These are phyloP conservation scores for Drosophila pandora DNA, from an alignment of 1,140 invertebrate genomes.

Conservation along the genomic window DNA sequence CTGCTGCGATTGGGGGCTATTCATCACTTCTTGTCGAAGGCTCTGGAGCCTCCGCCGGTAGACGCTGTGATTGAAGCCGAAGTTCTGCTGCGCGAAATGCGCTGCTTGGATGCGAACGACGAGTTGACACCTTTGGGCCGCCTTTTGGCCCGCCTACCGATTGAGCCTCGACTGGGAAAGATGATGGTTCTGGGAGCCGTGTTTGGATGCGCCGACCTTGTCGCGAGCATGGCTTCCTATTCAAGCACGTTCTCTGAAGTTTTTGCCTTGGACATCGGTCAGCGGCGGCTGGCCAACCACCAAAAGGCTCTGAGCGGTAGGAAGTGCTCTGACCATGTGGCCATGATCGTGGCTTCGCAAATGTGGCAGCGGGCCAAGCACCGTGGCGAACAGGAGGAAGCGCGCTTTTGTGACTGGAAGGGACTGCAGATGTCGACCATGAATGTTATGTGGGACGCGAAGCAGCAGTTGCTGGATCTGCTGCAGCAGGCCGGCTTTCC, in stretches of 20 bases:
- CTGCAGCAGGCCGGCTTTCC: conserved; percentile 93
- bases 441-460: conserved; percentile 95
- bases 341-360: conserved; percentile 95
- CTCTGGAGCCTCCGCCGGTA: conserved; percentile 96
- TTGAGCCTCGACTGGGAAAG: conserved; percentile 96
- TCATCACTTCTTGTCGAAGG: conserved; percentile 96
- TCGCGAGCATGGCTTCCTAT: conserved; percentile 97
- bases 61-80: conserved; percentile 97
- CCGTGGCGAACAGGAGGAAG: conserved; percentile 92
- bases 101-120: conserved; percentile 93
- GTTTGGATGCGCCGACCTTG: conserved; percentile 93
- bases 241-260: conserved; percentile 96
- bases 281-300: conserved; percentile 88
- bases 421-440: conserved; percentile 94
- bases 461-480: conserved; percentile 94
- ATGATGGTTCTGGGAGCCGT: conserved; percentile 96
- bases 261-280: conserved; percentile 89
- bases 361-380: conserved; percentile 92
- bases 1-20: conserved; percentile 94
- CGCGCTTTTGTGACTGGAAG: conserved; percentile 95
- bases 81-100: conserved; percentile 90
- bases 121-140: conserved; percentile 95
- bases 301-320: conserved; percentile 93
- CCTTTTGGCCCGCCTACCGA: conserved; percentile 95
- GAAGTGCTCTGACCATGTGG: conserved; percentile 96